Evolutionary conservation across 2,113 vertebrate genomes (phyloP).

Genomic region (Salvelinus alpinus): DNA sequence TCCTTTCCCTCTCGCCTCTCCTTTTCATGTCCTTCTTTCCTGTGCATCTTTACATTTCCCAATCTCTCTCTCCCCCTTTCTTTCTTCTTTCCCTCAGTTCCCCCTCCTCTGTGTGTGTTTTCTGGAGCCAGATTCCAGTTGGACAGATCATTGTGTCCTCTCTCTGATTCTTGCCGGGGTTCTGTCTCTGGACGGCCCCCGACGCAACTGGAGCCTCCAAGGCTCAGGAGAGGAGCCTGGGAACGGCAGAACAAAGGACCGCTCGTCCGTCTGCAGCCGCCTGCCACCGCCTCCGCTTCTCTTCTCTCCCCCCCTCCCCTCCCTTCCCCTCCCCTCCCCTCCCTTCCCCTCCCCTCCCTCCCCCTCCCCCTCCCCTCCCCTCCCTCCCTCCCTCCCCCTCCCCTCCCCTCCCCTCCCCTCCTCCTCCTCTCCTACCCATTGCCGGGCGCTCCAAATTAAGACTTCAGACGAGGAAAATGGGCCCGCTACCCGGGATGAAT

Average conservation of each 20-base stretch:
- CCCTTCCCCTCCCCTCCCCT: slow-evolving; percentile 47
- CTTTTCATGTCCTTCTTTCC: slow-evolving; percentile 4
- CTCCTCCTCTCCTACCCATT: slow-evolving; percentile 49
- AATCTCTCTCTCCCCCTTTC: neutral
- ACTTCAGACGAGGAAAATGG: slow-evolving; percentile 77
- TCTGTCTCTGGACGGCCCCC: slow-evolving; percentile 67
- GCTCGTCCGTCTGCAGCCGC: slow-evolving; percentile 67
- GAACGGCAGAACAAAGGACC: slow-evolving; percentile 76
- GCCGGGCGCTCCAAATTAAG: slow-evolving; percentile 75
- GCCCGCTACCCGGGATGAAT: slow-evolving; percentile 49
- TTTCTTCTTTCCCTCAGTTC: neutral
- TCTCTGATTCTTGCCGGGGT: slow-evolving; percentile 5
- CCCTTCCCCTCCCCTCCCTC: no score
- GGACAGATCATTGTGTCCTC: slow-evolving; percentile 65
- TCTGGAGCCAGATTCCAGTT: slow-evolving; percentile 65
- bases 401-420: slow-evolving; percentile 49
- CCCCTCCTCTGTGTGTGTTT: slow-evolving; percentile 30
- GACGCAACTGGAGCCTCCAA: slow-evolving; percentile 74
- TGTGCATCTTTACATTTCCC: neutral
- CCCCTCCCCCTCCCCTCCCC: no score
- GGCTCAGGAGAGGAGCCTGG: slow-evolving; percentile 76
- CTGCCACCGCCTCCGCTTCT: slow-evolving; percentile 22
- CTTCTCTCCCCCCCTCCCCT: slow-evolving; percentile 41
- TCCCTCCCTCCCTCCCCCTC: no score
- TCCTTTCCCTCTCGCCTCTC: neutral